Conservation (phyloP, 2,888 invertebrate genomes). For the Diaprepes abbreviatus region DNA sequence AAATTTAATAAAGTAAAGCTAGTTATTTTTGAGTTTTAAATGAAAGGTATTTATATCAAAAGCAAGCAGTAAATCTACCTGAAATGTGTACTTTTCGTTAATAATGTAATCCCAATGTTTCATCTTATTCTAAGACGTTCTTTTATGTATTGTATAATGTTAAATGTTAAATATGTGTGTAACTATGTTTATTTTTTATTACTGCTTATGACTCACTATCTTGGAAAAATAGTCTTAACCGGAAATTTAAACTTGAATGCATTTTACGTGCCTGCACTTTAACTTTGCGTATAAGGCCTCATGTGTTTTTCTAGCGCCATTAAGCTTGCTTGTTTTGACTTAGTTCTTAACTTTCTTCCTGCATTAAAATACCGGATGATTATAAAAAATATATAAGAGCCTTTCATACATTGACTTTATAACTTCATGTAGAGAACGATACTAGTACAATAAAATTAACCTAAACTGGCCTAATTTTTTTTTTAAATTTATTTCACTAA, state of each 20-base stretch:
- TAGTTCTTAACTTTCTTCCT: conserved; percentile 46
- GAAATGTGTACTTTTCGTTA: no score
- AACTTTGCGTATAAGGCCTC: conserved; percentile 53
- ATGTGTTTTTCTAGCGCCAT: conserved; percentile 51
- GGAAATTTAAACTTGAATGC: conserved; percentile 56
- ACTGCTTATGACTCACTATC: conserved; percentile 27
- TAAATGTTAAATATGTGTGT: background rate
- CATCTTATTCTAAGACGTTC: no score
- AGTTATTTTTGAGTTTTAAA: no score
- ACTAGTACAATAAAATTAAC: no score
- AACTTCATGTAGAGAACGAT: background rate
- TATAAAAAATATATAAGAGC: background rate
- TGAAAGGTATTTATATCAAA: no score
- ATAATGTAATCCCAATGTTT: no score
- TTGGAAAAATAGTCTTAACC: conserved; percentile 41
- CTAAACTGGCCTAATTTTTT: no score
- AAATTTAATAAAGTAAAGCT: no score
- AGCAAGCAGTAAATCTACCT: no score
- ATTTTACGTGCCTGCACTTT: conserved; percentile 54
- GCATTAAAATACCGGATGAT: conserved; percentile 22
- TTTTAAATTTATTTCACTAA: no score
- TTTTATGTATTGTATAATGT: background rate
- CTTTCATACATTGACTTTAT: background rate
- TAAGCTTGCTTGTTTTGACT: conserved; percentile 35
- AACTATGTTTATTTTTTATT: background rate